These are phyloP conservation scores for Drosophila repleta DNA, from an alignment of 1,140 invertebrate genomes.

Conservation along the genomic window DNA sequence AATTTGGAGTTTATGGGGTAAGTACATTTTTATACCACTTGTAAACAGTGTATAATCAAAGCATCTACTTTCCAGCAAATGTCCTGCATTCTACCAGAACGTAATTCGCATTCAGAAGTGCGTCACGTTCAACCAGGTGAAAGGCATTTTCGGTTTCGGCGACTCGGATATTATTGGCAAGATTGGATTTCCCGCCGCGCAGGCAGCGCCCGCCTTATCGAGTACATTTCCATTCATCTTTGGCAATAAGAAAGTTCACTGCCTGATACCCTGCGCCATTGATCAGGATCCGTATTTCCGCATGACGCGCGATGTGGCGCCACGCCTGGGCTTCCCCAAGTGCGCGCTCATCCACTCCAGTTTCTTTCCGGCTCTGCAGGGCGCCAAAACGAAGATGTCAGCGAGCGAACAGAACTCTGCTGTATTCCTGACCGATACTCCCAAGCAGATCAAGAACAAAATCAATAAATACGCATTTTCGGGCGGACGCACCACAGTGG, in stretches of 20 bases:
- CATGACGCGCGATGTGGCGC: conserved; percentile 98
- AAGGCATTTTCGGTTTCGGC: conserved; percentile 98
- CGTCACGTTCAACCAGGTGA: conserved; percentile 98
- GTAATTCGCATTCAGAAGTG: conserved; percentile 95
- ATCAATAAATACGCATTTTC: conserved; percentile 99
- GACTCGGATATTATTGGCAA: conserved; percentile 98
- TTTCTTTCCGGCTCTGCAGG: conserved; percentile 98
- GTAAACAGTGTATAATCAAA: not conserved
- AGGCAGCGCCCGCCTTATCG: conserved; percentile 97
- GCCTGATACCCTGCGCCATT: conserved; percentile 99
- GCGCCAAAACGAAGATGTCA: conserved; percentile 99
- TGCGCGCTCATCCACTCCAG: conserved; percentile 97
- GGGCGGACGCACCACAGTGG: conserved; percentile 96
- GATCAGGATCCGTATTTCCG: conserved; percentile 99
- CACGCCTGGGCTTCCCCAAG: conserved; percentile 93
- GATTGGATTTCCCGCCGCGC: conserved; percentile 97
- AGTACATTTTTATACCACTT: conserved; percentile 42
- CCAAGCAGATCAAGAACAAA: conserved; percentile 99
- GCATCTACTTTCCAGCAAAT: conserved; percentile 85
- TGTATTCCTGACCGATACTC: conserved; percentile 97
- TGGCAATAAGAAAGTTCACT: conserved; percentile 91
- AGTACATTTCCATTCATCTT: conserved; percentile 99
- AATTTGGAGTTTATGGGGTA: conserved; percentile 98
- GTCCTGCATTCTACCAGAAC: conserved; percentile 96
- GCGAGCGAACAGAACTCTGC: conserved; percentile 97